phyloP scores from a whole-genome alignment of 2,113 vertebrate species.

The Sorex araneus region DNA sequence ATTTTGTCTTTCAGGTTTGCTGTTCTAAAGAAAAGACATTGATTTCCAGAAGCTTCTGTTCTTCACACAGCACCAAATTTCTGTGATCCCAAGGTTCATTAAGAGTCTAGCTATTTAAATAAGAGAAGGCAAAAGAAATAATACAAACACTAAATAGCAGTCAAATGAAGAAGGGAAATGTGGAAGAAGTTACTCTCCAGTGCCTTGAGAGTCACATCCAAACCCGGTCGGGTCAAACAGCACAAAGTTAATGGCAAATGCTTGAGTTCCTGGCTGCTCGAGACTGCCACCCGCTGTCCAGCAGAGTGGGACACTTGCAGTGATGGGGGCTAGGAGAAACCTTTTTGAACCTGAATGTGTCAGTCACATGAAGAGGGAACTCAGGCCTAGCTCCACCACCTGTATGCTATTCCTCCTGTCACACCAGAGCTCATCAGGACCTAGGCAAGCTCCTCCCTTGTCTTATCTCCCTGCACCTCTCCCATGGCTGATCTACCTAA shows the following conservation, averaged over 20 bases:
- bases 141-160: background rate
- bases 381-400: too few species aligned
- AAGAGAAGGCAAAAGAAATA: conserved; percentile 43
- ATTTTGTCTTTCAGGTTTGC: conserved; percentile 12
- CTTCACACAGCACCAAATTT: conserved; percentile 16
- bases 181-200: background rate
- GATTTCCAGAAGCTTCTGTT: conserved; percentile 47
- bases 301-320: background rate
- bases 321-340: background rate
- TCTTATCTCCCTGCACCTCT: background rate
- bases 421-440: fast-evolving
- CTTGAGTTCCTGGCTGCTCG: background rate
- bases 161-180: conserved; percentile 28
- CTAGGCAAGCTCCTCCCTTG: background rate
- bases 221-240: background rate
- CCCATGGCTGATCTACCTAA: background rate
- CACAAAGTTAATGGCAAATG: background rate
- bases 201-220: background rate
- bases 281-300: background rate
- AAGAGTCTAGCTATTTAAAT: conserved; percentile 13
- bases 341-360: background rate
- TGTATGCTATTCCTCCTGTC: background rate
- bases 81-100: background rate
- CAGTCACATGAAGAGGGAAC: background rate
- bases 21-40: conserved; percentile 38